Percentiles rank a stretch among this genome's conserved stretches.
Evolutionary conservation across 2,888 invertebrate species (phyloP).

Genomic region (Drosophila birchii): DNA sequence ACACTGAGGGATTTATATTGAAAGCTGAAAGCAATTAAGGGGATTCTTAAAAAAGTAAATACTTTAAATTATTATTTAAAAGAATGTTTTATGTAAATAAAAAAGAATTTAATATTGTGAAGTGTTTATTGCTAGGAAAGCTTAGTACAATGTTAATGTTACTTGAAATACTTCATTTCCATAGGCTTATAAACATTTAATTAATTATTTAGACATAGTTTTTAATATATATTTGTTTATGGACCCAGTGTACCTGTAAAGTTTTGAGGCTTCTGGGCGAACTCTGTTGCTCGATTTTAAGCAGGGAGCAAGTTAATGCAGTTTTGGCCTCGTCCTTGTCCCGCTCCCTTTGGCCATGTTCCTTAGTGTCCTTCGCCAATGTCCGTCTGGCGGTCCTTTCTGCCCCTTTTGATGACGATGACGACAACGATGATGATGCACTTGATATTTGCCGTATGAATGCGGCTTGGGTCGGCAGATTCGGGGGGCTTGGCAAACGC

Average conservation of each 20-base stretch:
- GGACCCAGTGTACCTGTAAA: slow-evolving; percentile 16
- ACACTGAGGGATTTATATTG: slow-evolving; percentile 4
- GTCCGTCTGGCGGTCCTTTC: slow-evolving; percentile 14
- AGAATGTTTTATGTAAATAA: background rate
- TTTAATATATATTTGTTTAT: too few species aligned
- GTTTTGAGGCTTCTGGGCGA: slow-evolving; percentile 9
- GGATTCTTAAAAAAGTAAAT: background rate
- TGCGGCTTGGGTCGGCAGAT: slow-evolving; percentile 40
- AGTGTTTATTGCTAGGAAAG: too few species aligned
- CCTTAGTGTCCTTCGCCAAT: slow-evolving; percentile 6
- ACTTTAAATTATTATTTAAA: background rate
- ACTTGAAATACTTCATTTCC: background rate
- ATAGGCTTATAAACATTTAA: background rate
- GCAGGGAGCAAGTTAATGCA: slow-evolving; percentile 53
- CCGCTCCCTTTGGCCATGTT: background rate
- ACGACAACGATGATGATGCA: slow-evolving; percentile 69
- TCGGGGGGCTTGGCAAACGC: slow-evolving; percentile 1
- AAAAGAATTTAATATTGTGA: background rate
- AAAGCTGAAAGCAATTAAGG: background rate
- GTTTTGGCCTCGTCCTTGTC: slow-evolving; percentile 62
- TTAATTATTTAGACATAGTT: background rate
- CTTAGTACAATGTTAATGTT: accelerated
- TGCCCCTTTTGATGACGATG: slow-evolving; percentile 27
- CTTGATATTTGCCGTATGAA: slow-evolving; percentile 79
- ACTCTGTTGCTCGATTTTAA: slow-evolving; percentile 25